A percentile compares a stretch with the other conserved stretches of the same genome.
Evolutionary conservation across 2,113 vertebrate genomes (phyloP).

Genomic region (Tupaia tana): DNA sequence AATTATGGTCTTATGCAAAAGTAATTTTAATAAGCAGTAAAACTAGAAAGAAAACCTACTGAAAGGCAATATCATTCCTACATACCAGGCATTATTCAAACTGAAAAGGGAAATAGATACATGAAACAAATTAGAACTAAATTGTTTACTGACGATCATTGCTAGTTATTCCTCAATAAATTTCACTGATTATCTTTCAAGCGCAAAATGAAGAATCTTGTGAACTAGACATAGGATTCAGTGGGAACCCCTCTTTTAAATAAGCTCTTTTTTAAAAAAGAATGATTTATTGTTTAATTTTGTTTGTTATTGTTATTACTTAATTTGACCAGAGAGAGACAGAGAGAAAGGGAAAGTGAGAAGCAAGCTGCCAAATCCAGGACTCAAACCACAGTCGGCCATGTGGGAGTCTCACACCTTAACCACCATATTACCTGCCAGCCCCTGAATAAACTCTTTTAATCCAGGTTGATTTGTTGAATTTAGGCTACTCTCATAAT

Average conservation of each 20-base stretch:
- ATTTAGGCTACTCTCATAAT: not conserved
- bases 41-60: not conserved
- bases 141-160: not conserved
- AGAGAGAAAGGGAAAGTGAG: too few species aligned
- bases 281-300: too few species aligned
- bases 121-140: not conserved
- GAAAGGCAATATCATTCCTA: not conserved
- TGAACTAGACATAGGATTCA: not conserved
- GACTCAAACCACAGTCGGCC: too few species aligned
- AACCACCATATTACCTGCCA: too few species aligned
- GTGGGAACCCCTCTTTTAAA: not conserved
- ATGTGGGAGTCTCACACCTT: too few species aligned
- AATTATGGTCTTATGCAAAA: not conserved
- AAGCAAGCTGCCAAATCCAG: too few species aligned
- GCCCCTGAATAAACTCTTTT: constrained; percentile 23
- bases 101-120: not conserved
- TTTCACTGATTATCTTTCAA: not conserved
- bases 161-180: not conserved
- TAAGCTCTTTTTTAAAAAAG: too few species aligned
- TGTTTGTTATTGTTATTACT: too few species aligned
- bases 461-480: not conserved
- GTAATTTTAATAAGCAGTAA: not conserved
- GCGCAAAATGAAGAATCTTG: not conserved
- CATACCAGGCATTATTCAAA: not conserved
- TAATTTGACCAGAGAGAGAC: too few species aligned